Evolutionary conservation across 64 coral and sea anemone genomes (phyloP).

Genomic region (Acropora tenuis): DNA sequence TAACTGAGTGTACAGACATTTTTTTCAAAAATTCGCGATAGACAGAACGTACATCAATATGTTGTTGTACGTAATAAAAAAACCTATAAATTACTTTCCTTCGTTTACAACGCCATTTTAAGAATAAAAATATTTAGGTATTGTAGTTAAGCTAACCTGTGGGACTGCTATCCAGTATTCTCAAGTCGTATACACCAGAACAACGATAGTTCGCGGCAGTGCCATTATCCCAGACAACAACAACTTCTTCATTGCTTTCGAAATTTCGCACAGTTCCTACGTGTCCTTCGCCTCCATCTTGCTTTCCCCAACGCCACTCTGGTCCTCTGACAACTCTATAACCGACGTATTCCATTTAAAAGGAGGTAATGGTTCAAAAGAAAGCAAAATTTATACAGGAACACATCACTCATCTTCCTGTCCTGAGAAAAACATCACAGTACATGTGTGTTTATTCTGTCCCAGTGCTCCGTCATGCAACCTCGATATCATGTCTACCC

Average conservation of each 20-base stretch:
- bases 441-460: conserved; percentile 2
- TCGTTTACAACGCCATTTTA: background rate
- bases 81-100: too few species aligned
- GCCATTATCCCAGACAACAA: conserved; percentile 99
- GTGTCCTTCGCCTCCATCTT: conserved; percentile 99
- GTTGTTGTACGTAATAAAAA: too few species aligned
- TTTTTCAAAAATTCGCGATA: too few species aligned
- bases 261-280: conserved; percentile 97
- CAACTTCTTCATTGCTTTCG: conserved; percentile 99
- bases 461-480: background rate
- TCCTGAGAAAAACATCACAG: background rate
- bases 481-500: conserved; percentile 1
- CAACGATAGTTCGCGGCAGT: conserved; percentile 99
- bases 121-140: background rate
- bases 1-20: too few species aligned
- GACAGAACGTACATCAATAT: too few species aligned
- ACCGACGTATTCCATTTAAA: conserved; percentile 94
- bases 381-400: background rate
- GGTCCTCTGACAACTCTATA: conserved; percentile 96
- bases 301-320: conserved; percentile 99
- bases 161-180: conserved; percentile 91
- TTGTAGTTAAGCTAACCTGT: conserved; percentile 69
- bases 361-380: background rate
- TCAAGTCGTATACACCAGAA: conserved; percentile 89
- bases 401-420: conserved; percentile 49